phyloP scores from a whole-genome alignment of 1,140 invertebrate genomes.

The Caenorhabditis tropicalis region DNA sequence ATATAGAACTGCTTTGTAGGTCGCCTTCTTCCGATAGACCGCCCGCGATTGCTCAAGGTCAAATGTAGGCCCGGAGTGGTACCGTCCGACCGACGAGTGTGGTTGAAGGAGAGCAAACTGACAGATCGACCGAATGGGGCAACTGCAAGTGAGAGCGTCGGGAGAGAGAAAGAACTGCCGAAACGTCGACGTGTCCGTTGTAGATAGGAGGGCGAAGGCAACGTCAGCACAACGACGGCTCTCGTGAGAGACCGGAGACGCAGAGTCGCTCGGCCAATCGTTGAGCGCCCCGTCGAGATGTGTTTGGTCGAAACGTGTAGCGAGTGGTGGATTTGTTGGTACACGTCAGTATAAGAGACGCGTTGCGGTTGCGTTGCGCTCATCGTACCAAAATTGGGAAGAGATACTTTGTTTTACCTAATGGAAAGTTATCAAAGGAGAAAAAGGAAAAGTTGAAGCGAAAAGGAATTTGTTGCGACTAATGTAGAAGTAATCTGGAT shows the following conservation, averaged over 20 bases:
- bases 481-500: too few relatives aligned
- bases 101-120: neutral
- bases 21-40: neutral
- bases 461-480: too few relatives aligned
- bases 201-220: neutral
- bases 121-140: slow-evolving; percentile 5
- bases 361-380: neutral
- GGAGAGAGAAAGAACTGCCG: slow-evolving; percentile 16
- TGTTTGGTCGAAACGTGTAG: neutral
- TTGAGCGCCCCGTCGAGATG: neutral
- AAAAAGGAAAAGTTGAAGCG: too few relatives aligned
- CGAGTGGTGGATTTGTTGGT: neutral
- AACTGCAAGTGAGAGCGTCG: neutral
- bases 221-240: slow-evolving; percentile 36
- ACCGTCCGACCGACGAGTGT: neutral
- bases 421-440: too few relatives aligned
- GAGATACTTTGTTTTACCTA: too few relatives aligned
- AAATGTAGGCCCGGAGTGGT: neutral
- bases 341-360: neutral
- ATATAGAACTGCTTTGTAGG: neutral
- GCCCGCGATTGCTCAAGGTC: slow-evolving; percentile 30
- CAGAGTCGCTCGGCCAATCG: slow-evolving; percentile 7
- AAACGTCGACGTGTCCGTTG: slow-evolving; percentile 24
- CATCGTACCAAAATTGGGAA: neutral
- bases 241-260: neutral